These are phyloP conservation scores for Pyxicephalus adspersus DNA, from an alignment of 2,113 vertebrate species.

Conservation along the genomic window DNA sequence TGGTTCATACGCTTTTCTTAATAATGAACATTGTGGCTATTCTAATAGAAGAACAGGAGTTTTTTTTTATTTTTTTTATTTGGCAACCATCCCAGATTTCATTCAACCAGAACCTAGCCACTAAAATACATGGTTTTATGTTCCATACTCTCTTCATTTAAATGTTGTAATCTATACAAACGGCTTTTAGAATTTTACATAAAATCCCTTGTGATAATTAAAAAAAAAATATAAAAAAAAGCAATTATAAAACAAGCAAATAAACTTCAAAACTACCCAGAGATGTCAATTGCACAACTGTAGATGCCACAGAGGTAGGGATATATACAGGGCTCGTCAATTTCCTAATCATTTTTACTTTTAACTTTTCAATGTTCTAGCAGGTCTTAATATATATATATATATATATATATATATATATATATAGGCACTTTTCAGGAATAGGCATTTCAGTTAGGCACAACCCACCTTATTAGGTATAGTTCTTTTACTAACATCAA, in stretches of 20 bases:
- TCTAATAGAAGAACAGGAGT: slow-evolving; percentile 88
- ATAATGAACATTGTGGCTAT: slow-evolving; percentile 89
- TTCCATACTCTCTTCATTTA: slow-evolving; percentile 72
- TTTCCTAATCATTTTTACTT: too few species aligned
- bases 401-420: slow-evolving; percentile 43
- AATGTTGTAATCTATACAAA: slow-evolving; percentile 68
- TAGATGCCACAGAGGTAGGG: too few species aligned
- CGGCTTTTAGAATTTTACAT: slow-evolving; percentile 62
- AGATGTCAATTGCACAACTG: too few species aligned
- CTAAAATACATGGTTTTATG: slow-evolving; percentile 84
- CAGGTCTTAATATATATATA: slow-evolving; percentile 33
- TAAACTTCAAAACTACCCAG: too few species aligned
- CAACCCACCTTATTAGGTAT: too few species aligned
- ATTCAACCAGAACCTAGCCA: slow-evolving; percentile 94
- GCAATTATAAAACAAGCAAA: too few species aligned
- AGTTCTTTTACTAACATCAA: too few species aligned
- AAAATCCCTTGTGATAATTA: slow-evolving; percentile 60
- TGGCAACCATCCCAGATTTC: slow-evolving; percentile 94
- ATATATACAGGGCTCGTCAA: too few species aligned
- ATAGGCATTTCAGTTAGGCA: too few species aligned
- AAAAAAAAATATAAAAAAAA: slow-evolving; percentile 54
- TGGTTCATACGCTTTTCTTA: slow-evolving; percentile 86
- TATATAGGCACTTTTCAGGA: too few species aligned
- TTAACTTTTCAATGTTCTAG: too few species aligned
- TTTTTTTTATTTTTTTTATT: slow-evolving; percentile 83